Evolutionary conservation across 2,797 vertebrate species (phyloP).

Genomic region (Nyctibius grandis): DNA sequence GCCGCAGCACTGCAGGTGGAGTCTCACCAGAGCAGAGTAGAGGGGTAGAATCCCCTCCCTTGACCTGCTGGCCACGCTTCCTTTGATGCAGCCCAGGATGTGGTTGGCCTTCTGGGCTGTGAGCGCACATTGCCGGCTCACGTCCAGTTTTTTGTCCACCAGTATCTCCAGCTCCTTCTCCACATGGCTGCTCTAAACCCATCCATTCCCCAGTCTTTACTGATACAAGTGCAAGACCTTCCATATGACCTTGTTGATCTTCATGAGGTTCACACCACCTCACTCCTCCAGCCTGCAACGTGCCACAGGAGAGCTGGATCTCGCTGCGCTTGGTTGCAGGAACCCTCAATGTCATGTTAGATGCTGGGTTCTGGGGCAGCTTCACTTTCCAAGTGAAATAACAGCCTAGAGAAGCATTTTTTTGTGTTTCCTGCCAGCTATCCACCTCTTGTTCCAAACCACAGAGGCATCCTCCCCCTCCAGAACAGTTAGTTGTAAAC

Average conservation of each 20-base stretch:
- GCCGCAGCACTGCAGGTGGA: fast-evolving
- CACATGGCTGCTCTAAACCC: not conserved
- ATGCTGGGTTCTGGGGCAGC: not conserved
- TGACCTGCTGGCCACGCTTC: fast-evolving
- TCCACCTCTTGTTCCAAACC: not conserved
- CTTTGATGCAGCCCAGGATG: not conserved
- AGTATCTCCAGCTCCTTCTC: not conserved
- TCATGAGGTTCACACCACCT: not conserved
- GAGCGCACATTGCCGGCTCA: fast-evolving
- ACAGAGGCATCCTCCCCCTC: not conserved
- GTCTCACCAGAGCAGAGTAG: not conserved
- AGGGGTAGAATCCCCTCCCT: not conserved
- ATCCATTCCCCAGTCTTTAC: not conserved
- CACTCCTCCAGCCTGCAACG: not conserved
- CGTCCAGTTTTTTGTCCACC: not conserved
- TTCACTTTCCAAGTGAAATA: not conserved
- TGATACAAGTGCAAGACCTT: not conserved
- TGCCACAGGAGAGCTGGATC: not conserved
- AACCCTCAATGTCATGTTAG: not conserved
- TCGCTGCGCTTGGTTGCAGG: not conserved
- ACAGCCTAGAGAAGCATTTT: not conserved
- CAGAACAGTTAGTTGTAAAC: not conserved
- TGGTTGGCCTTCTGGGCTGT: not conserved
- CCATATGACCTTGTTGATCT: not conserved
- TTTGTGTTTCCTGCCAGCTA: not conserved